Conservation (phyloP, 2,797 vertebrate species). For the Florisuga fusca region DNA sequence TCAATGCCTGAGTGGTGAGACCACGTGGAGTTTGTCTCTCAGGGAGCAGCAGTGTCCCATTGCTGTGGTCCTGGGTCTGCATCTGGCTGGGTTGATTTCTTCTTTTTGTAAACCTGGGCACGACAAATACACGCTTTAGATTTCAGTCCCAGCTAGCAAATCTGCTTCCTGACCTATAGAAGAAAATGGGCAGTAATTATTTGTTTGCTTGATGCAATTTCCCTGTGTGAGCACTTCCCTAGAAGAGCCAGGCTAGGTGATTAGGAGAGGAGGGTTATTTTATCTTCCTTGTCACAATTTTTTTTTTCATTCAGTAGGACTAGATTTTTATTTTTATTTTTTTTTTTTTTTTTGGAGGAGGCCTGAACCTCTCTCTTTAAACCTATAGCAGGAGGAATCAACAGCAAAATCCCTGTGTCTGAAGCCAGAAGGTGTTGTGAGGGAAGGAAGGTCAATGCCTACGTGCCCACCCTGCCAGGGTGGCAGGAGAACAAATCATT, state of each 20-base stretch:
- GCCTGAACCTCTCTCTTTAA: rapidly evolving
- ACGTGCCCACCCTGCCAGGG: no score
- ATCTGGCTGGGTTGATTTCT: neutral
- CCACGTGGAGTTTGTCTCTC: neutral
- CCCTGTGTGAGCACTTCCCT: neutral
- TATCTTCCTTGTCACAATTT: neutral
- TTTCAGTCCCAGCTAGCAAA: neutral
- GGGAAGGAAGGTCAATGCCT: neutral
- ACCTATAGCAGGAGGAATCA: neutral
- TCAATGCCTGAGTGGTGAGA: neutral
- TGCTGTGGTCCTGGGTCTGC: neutral
- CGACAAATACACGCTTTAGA: neutral
- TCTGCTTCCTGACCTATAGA: conserved; percentile 17
- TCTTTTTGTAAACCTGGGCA: neutral
- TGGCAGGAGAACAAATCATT: neutral
- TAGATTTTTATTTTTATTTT: neutral
- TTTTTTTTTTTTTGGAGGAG: neutral
- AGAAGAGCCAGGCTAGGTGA: neutral
- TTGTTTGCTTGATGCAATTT: neutral
- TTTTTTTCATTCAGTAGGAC: neutral
- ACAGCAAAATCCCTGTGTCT: rapidly evolving
- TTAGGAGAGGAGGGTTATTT: neutral
- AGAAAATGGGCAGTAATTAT: conserved; percentile 27
- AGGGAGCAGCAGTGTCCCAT: neutral
- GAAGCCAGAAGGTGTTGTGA: neutral